Base-by-base conservation (phyloP, 1,140 invertebrate species). In the Temnothorax nylanderi region DNA sequence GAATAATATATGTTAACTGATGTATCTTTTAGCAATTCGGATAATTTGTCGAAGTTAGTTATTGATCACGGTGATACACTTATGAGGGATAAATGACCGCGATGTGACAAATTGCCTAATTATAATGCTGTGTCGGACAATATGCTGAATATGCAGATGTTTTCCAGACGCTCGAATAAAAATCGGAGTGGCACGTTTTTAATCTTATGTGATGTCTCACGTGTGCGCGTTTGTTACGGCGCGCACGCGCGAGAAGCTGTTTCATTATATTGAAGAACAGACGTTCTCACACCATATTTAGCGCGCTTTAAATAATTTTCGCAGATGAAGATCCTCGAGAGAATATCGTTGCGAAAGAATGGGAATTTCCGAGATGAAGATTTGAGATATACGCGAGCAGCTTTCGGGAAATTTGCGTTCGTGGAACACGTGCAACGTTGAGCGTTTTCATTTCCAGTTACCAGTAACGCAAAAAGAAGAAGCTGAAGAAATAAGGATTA, bases 241-340 rank as follows among this genome's bases (percentile, higher is more conserved):
- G 51, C 51, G 13, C 51, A 41, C 8, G 13, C 51, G 26, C 8
- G n/a, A 54, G n/a, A 26, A 64, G 34, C 26, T 26, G 32, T 78
- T 78, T 64, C 60, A 64, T 78, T 64, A 47, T 41, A 32, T 77
- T 41, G 41, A 32, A 34, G 44, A 78, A 78, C 58, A 47, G 21
- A 64, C 11, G 58, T 6, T 49, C 32, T 34, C 26, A 18, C 26
- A 18, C 44, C 1, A 26, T 78, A 16, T 47, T 6, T 47, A 62
- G 21, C 18, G 58, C 26, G 41, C 26, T 34, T 64, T 37, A 62
- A 78, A 78, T 64, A 10, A 49, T 64, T 64, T n/a, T 64, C 58
- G 16, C 26, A 49, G 41, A 78, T 49, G 32, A 58, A 64, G 34
- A 64, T 64, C 32, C 37, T n/a, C 74, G 13, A 41, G 74, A 41